Evolutionary conservation across 2,113 vertebrate genomes (phyloP), one percentile per base, ranked within the genome.

Genomic region (Lutjanus erythropterus): DNA sequence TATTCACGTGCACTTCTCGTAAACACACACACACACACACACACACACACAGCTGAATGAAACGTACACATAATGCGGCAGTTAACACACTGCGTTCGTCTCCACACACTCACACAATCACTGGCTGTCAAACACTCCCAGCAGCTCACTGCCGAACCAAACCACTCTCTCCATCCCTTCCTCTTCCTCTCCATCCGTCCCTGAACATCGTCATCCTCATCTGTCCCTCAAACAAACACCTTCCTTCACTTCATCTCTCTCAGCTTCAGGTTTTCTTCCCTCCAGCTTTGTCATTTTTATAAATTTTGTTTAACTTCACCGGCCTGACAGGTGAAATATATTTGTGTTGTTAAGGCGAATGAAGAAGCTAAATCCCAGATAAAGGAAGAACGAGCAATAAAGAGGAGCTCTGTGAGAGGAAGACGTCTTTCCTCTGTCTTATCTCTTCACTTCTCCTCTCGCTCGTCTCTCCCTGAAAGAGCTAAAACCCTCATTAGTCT

Each of bases 111-210:
- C 21, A 76, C 33, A 55, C 76, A 49, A 18, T 1, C 19, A 47
- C 14, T 59, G 44, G 46, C 78, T 80, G 52, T 80, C 49, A 4
- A 52, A 72, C 78, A 29, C 68, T 25, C 68, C 58, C 71, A 89
- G 87, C 84, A 21, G 56, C 56, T 70, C 84, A 89, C 84, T 86
- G 87, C 87, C 84, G 27, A 84, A 74, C n/a, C 37, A 16, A 71
- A 53, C 61, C 65, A n/a, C 59, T 14, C n/a, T n/a, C n/a, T n/a
- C 16, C 18, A 5, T n/a, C 27, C 2, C 4, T 33, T 49, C 27
- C 31, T 33, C 50, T 19, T 39, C 44, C 23, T 8, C 10, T 21
- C 16, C 18, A 10, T 14, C 25, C 52, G 23, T 18, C 27, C 53
- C n/a, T 7, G 6, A 39, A 35, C 9, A 8, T 21, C n/a, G 14